phyloP scores from a whole-genome alignment of 2,113 vertebrate genomes.

The Varanus komodoensis region DNA sequence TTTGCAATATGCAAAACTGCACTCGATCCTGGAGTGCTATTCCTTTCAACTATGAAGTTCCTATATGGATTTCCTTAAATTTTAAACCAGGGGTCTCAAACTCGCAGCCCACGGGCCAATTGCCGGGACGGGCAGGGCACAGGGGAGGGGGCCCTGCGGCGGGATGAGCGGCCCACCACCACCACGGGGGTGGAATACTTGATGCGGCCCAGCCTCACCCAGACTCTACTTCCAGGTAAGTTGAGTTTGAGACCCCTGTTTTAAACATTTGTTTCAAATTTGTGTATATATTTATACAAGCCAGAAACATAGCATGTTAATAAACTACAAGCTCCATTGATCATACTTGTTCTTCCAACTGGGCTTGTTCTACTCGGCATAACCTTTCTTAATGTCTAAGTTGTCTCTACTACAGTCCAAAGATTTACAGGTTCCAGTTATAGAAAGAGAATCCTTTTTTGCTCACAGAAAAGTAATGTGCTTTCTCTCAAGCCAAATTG shows the following conservation, averaged over 20 bases:
- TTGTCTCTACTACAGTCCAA: not conserved
- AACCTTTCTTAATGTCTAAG: not conserved
- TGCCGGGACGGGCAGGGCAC: too few relatives aligned
- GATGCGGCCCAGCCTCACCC: too few relatives aligned
- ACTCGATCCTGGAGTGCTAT: too few relatives aligned
- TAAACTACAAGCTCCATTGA: not conserved
- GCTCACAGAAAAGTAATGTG: not conserved
- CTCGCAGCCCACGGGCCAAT: too few relatives aligned
- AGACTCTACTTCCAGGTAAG: too few relatives aligned
- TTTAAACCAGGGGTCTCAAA: too few relatives aligned
- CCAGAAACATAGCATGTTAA: not conserved
- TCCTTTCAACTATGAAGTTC: too few relatives aligned
- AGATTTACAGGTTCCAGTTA: not conserved
- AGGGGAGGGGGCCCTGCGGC: too few relatives aligned
- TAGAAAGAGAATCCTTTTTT: constrained; percentile 10
- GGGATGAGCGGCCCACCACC: too few relatives aligned
- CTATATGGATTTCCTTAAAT: not conserved
- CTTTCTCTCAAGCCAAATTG: constrained; percentile 13
- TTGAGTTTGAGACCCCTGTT: too few relatives aligned
- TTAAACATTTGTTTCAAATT: constrained; percentile 18
- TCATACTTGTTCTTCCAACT: not conserved
- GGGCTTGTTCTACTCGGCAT: not conserved
- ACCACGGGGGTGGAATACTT: too few relatives aligned
- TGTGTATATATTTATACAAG: not conserved
- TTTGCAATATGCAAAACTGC: not conserved